Conservation (phyloP, 2,113 vertebrate species). For the Pimephales promelas region DNA sequence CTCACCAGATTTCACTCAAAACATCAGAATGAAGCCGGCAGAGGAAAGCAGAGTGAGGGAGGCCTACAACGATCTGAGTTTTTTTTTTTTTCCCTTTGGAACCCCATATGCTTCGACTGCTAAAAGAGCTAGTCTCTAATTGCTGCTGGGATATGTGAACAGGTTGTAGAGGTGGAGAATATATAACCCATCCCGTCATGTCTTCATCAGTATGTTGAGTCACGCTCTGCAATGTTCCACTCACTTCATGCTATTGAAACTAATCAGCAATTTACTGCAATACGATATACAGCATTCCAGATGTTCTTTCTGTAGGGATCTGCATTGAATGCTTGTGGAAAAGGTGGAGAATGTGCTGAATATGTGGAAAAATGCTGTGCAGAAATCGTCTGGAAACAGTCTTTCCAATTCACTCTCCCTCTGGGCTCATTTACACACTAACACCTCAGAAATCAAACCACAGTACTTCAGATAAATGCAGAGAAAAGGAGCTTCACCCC, state of each 20-base stretch:
- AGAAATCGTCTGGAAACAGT: conserved; percentile 32
- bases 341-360: conserved; percentile 31
- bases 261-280: conserved; percentile 4
- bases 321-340: background rate
- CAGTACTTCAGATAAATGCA: background rate
- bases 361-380: background rate
- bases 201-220: conserved; percentile 34
- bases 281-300: conserved; percentile 13
- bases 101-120: conserved; percentile 36
- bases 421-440: background rate
- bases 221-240: conserved; percentile 25
- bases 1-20: conserved; percentile 45
- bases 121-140: conserved; percentile 32
- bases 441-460: background rate
- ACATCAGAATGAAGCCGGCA: conserved; percentile 5
- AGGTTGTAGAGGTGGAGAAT: conserved; percentile 36
- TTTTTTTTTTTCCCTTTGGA: background rate
- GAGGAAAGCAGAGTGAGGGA: background rate
- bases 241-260: conserved; percentile 23
- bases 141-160: conserved; percentile 26
- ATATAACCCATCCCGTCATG: conserved; percentile 22
- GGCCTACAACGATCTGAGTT: background rate
- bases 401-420: conserved; percentile 8
- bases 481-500: background rate
- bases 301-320: background rate